These are phyloP conservation scores for Bombycilla garrulus DNA, from an alignment of 2,113 vertebrate species.

Conservation along the genomic window DNA sequence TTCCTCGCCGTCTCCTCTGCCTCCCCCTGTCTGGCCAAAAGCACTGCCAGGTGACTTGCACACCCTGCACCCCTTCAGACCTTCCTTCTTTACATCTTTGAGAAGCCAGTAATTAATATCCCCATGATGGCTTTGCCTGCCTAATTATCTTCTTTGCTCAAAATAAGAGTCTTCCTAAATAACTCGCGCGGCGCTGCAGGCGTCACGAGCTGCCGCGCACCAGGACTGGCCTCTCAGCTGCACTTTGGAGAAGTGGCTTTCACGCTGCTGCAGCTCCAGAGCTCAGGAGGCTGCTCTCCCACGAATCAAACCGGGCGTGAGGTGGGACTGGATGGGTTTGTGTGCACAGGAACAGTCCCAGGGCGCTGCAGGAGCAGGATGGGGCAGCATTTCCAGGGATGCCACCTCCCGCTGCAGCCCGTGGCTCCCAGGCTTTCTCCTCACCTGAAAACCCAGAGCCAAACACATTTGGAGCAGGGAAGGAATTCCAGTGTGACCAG, in stretches of 20 bases:
- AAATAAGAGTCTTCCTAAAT: slow-evolving; percentile 53
- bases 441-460: background rate
- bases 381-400: background rate
- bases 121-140: slow-evolving; percentile 7
- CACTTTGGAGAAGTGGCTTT: background rate
- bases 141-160: slow-evolving; percentile 37
- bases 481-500: background rate
- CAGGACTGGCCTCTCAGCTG: slow-evolving; percentile 26
- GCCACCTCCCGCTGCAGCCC: rapidly evolving
- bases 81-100: background rate
- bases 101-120: slow-evolving; percentile 52
- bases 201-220: background rate
- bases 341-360: rapidly evolving
- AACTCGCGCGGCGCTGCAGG: background rate
- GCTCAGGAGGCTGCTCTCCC: background rate
- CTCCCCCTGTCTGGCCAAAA: background rate
- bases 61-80: background rate
- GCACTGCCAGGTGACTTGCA: background rate
- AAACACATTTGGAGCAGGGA: background rate
- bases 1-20: background rate
- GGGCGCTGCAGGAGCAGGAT: background rate
- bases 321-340: background rate
- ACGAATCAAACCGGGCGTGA: background rate
- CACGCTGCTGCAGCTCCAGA: background rate
- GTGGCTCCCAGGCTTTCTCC: background rate